Base-by-base conservation (phyloP, 2,113 vertebrate genomes). In the Plecturocebus donacophilus region DNA sequence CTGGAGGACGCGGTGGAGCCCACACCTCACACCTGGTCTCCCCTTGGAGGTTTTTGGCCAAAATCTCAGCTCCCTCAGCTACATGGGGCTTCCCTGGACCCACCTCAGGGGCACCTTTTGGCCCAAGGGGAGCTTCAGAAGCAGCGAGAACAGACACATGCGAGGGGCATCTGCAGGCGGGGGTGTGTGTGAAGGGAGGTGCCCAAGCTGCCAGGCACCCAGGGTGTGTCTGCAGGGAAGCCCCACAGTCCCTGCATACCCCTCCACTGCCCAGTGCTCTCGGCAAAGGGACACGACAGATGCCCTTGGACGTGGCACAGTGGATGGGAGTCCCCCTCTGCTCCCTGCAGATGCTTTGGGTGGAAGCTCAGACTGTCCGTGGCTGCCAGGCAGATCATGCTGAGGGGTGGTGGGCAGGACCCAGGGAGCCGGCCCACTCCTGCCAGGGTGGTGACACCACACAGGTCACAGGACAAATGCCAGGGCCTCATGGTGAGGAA, bases 31-130 rank as follows among this genome's bases (percentile, higher is more conserved):
- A 4, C 52, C 30, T 10, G 40, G 49, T 58, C 3, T 7, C 20
- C 38, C 42, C 73, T 8, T 13, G 0, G 7, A 84, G 42, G 25
- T 8, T 70, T 73, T 8, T 20, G 52, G 49, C 58, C 47, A n/a
- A 30, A 68, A 8, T 40, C 56, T 17, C 1, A 2, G 61, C 14
- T 3, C 32, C 6, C 47, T 68, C 14, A 16, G 66, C 35, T 20
- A 9, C 7, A 3, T 0, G 0, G 93, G 94, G 66, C 32, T 56
- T 76, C 56, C 38, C 42, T 42, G 42, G 32, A 13, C 3, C 45
- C 6, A 0, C 4, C 9, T 6, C n/a, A 47, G 76, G 54, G 52
- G 21, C 35, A 2, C 2, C 70, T 76, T 52, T 47, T 38, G 12
- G 35, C 71, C 16, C n/a, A 1, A 27, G 73, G 56, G 1, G 8